Conservation (phyloP, 2,797 vertebrate genomes). For the Scolopax rusticola region DNA sequence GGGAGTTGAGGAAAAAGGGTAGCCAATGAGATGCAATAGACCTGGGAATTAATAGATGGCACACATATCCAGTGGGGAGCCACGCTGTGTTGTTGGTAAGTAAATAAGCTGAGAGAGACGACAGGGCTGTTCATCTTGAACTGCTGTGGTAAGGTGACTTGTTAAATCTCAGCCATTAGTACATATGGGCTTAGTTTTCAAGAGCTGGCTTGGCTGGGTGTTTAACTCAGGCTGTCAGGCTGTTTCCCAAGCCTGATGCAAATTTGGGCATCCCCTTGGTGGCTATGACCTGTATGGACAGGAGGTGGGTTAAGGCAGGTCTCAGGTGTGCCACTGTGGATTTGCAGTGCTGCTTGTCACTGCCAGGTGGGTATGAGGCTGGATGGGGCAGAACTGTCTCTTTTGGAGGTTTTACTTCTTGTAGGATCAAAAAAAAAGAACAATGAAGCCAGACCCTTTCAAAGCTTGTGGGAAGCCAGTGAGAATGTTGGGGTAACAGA, state of each 20-base stretch:
- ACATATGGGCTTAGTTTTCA: neutral
- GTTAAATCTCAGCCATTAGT: neutral
- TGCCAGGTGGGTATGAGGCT: neutral
- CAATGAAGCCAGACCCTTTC: neutral
- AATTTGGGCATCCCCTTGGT: neutral
- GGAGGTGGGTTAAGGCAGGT: neutral
- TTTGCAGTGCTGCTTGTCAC: accelerated
- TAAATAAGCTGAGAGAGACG: neutral
- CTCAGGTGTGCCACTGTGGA: accelerated
- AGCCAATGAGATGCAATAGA: neutral
- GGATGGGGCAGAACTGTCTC: neutral
- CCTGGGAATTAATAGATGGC: neutral
- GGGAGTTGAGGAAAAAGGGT: neutral
- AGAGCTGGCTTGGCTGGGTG: neutral
- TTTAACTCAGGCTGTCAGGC: neutral
- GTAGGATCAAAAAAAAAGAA: neutral
- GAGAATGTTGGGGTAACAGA: neutral
- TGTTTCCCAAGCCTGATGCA: neutral
- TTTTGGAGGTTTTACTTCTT: neutral
- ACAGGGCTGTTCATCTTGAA: neutral
- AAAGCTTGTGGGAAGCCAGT: neutral
- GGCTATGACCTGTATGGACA: accelerated
- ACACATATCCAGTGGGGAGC: neutral
- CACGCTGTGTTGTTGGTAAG: neutral
- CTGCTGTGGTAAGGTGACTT: neutral